Evolutionary conservation across 2,113 vertebrate species (phyloP).

Genomic region (Xenopus laevis): DNA sequence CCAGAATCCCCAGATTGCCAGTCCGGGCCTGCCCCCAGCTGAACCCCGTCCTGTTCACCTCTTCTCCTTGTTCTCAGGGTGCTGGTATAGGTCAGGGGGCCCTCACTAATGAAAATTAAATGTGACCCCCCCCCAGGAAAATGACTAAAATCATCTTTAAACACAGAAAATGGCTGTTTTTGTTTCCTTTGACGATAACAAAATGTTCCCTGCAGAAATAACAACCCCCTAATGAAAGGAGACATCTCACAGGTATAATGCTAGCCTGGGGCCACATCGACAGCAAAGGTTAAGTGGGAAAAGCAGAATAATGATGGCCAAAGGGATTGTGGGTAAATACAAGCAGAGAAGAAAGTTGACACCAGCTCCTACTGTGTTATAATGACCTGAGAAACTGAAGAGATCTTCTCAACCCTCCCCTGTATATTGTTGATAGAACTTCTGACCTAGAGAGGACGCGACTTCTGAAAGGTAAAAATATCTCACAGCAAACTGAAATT

Average conservation of each 20-base stretch:
- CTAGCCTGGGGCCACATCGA: conserved; percentile 26
- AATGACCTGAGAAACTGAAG: conserved; percentile 16
- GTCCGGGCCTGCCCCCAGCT: too few species aligned
- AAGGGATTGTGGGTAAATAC: background rate
- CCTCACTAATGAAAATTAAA: too few species aligned
- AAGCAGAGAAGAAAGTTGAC: background rate
- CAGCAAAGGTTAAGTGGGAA: background rate
- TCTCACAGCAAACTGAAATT: too few species aligned
- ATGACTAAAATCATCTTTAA: conserved; percentile 10
- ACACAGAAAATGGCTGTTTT: conserved; percentile 17
- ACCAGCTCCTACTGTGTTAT: conserved; percentile 9
- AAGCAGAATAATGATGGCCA: background rate
- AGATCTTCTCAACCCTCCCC: too few species aligned
- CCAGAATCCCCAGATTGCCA: too few species aligned
- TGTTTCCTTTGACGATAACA: background rate
- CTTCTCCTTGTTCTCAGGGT: too few species aligned
- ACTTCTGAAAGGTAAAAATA: too few species aligned
- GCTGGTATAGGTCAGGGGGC: too few species aligned
- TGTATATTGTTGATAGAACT: too few species aligned
- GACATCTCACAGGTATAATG: conserved; percentile 18
- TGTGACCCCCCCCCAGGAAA: background rate
- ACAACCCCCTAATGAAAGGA: background rate
- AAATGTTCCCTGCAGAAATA: conserved; percentile 6
- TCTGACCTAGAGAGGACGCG: too few species aligned
- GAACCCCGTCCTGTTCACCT: too few species aligned